Conservation (phyloP, 2,797 vertebrate species). For the Hapalemur alaotrensis region DNA sequence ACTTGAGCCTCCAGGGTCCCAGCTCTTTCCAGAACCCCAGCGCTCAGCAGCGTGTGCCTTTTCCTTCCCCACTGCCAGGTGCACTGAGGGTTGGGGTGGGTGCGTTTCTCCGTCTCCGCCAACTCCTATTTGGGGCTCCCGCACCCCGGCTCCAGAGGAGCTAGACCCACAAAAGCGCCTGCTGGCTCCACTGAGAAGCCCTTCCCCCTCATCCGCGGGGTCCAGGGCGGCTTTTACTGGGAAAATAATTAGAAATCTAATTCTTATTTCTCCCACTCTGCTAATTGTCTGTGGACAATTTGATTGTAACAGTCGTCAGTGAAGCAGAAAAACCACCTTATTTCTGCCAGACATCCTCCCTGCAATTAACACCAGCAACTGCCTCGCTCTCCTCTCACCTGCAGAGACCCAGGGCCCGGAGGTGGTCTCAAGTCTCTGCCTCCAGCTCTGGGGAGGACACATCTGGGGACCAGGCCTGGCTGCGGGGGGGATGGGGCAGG, state of each 20-base stretch:
- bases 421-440: slow-evolving; percentile 55
- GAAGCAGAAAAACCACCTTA: slow-evolving; percentile 87
- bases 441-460: not conserved
- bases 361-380: slow-evolving; percentile 81
- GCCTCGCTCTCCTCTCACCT: slow-evolving; percentile 77
- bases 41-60: not conserved
- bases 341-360: slow-evolving; percentile 84
- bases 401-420: slow-evolving; percentile 21
- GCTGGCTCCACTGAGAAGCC: slow-evolving; percentile 37
- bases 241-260: slow-evolving; percentile 86
- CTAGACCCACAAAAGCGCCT: not conserved
- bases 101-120: not conserved
- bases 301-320: slow-evolving; percentile 84
- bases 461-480: not conserved
- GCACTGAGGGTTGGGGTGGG: not conserved
- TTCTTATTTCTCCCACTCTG: slow-evolving; percentile 84
- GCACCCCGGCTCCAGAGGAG: not conserved
- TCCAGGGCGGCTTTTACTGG: slow-evolving; percentile 76
- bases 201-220: slow-evolving; percentile 61
- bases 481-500: not conserved
- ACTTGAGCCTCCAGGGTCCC: not conserved
- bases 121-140: not conserved
- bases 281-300: slow-evolving; percentile 86
- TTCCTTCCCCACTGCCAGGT: not conserved
- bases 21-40: not conserved